phyloP scores from a whole-genome alignment of 1,140 invertebrate genomes.

The Meloidogyne floridensis region DNA sequence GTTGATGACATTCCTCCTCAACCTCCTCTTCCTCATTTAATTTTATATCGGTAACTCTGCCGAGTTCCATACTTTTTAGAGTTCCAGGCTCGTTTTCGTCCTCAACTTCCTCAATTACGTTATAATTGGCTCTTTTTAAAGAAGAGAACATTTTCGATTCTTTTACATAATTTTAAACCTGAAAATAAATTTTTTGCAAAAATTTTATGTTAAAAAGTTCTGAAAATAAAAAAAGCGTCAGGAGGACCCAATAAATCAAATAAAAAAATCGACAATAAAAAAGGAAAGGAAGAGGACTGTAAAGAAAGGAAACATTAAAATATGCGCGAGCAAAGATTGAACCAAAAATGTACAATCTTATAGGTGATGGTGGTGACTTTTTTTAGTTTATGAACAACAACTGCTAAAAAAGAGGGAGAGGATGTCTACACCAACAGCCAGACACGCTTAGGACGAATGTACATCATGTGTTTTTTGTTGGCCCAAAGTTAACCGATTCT shows the following conservation, averaged over 20 bases:
- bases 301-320: not conserved
- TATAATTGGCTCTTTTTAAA: not conserved
- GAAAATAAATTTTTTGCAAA: not conserved
- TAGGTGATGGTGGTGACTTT: not conserved
- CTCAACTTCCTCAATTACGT: not conserved
- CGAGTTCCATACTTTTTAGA: not conserved
- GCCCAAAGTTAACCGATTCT: not conserved
- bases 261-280: not conserved
- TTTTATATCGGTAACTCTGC: not conserved
- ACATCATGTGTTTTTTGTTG: constrained; percentile 6
- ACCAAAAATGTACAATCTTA: not conserved
- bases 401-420: not conserved
- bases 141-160: not conserved
- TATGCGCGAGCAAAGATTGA: constrained; percentile 8
- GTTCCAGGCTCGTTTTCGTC: constrained; percentile 5
- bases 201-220: not conserved
- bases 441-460: not conserved
- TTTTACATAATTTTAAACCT: not conserved
- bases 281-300: not conserved
- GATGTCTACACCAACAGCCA: not conserved
- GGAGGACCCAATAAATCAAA: not conserved
- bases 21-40: constrained; percentile 38
- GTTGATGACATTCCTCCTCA: constrained; percentile 6
- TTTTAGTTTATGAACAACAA: not conserved
- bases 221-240: not conserved